These are phyloP conservation scores for Luidia sarsii DNA, from an alignment of 53 echinoderm and acorn worm genomes.

Conservation along the genomic window DNA sequence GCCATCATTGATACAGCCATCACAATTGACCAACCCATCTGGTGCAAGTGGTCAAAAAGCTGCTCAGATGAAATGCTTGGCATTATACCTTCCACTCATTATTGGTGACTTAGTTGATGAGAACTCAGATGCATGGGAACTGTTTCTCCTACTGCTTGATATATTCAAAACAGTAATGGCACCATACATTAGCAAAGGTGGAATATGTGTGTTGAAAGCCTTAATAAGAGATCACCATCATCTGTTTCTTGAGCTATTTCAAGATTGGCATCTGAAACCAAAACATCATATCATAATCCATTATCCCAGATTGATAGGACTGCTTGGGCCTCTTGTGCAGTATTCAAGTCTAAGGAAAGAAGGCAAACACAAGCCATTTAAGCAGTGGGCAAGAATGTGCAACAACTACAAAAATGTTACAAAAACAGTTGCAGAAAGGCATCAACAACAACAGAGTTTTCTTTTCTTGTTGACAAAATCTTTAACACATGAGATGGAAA, in stretches of 20 bases:
- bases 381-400: too few species aligned
- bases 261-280: conserved; percentile 46
- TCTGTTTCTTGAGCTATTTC: conserved; percentile 54
- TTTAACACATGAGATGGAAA: conserved; percentile 10
- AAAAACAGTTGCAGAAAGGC: conserved; percentile 54
- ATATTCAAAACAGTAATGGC: conserved; percentile 46
- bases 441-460: conserved; percentile 51
- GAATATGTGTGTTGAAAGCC: conserved; percentile 42
- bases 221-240: conserved; percentile 57
- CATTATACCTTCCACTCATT: conserved; percentile 26
- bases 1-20: conserved; percentile 34
- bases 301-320: conserved; percentile 29
- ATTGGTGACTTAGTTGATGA: conserved; percentile 56
- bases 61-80: conserved; percentile 62
- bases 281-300: conserved; percentile 66
- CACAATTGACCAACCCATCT: conserved; percentile 32
- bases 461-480: conserved; percentile 12
- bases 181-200: too few species aligned
- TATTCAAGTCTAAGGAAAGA: conserved; percentile 42
- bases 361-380: too few species aligned
- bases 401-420: conserved; percentile 57
- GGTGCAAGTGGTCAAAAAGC: too few species aligned
- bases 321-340: conserved; percentile 35
- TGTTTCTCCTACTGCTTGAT: conserved; percentile 47
- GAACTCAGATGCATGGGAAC: conserved; percentile 42